Conservation (phyloP, 2,797 vertebrate species). For the Picus viridis region DNA sequence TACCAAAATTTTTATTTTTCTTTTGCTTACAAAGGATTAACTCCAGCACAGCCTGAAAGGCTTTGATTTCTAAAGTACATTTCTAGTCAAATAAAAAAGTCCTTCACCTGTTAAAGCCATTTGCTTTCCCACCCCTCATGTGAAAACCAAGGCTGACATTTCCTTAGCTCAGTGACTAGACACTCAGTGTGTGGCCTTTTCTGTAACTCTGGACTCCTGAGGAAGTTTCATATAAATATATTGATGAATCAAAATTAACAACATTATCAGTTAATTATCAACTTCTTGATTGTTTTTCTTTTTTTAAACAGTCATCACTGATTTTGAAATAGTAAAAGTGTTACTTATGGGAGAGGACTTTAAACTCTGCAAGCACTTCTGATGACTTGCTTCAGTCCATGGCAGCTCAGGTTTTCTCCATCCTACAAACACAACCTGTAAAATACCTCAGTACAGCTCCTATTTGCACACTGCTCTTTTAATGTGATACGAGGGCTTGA, state of each 20-base stretch:
- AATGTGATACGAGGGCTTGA: conserved; percentile 39
- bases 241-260: background rate
- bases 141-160: background rate
- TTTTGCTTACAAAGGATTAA: conserved; percentile 42
- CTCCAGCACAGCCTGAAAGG: conserved; percentile 21
- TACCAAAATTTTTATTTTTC: conserved; percentile 59
- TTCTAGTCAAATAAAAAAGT: background rate
- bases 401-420: conserved; percentile 26
- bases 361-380: background rate
- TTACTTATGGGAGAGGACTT: conserved; percentile 59
- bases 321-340: conserved; percentile 53
- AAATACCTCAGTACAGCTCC: conserved; percentile 53
- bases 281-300: conserved; percentile 25
- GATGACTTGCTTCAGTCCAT: background rate
- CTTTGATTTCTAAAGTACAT: background rate
- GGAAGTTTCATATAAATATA: conserved; percentile 26
- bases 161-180: background rate
- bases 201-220: conserved; percentile 10
- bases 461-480: conserved; percentile 56
- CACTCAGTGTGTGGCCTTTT: background rate
- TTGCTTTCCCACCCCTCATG: background rate
- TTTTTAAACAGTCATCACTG: background rate
- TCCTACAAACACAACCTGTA: conserved; percentile 48
- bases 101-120: conserved; percentile 16
- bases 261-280: background rate